Percentiles rank a stretch among this genome's conserved stretches.
phyloP scores from a whole-genome alignment of 2,888 invertebrate species.

The Ichneumon xanthorius region DNA sequence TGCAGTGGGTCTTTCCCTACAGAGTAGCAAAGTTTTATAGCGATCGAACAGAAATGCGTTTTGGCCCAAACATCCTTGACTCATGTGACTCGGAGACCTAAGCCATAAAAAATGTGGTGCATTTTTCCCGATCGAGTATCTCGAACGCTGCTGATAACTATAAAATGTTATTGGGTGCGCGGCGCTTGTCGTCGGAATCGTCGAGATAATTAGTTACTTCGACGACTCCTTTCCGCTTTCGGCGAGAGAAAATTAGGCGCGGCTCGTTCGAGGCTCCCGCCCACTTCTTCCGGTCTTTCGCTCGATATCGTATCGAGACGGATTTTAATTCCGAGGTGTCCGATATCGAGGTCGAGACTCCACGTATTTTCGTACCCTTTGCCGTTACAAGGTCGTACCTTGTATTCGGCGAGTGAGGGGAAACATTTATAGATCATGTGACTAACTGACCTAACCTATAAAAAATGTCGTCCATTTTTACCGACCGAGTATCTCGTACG shows the following conservation, averaged over 20 bases:
- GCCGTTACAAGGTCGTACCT: too few species aligned
- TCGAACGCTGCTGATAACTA: background rate
- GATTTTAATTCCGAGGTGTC: too few species aligned
- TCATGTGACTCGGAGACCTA: background rate
- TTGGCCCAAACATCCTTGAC: background rate
- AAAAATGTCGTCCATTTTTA: background rate
- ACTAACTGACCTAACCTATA: background rate
- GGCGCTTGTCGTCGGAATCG: background rate
- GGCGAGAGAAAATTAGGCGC: slow-evolving; percentile 39
- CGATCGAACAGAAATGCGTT: too few species aligned
- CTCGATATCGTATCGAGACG: too few species aligned
- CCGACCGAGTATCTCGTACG: background rate
- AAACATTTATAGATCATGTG: background rate
- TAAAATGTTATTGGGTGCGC: too few species aligned
- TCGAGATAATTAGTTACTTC: too few species aligned
- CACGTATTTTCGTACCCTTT: too few species aligned
- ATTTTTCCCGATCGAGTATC: background rate
- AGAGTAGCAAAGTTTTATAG: too few species aligned
- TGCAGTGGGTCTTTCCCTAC: too few species aligned
- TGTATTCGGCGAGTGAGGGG: too few species aligned
- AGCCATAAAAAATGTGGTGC: background rate
- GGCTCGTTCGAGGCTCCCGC: background rate
- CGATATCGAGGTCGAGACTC: too few species aligned
- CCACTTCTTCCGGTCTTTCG: background rate
- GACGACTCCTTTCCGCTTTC: background rate